phyloP scores from a whole-genome alignment of 2,888 invertebrate species.

The Eilema sororculum region DNA sequence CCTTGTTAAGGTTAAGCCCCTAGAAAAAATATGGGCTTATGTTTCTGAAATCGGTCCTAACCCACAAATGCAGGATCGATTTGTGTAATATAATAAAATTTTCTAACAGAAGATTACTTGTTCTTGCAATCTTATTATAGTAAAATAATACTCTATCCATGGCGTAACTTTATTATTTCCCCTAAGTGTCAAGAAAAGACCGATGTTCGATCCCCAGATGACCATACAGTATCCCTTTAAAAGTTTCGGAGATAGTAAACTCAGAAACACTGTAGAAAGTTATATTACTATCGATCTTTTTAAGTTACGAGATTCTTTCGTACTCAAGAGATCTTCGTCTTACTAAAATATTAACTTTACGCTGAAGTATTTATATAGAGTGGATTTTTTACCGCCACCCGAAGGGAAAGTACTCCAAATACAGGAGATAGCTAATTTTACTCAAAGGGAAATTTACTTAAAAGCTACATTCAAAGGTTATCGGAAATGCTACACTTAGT shows the following conservation, averaged over 20 bases:
- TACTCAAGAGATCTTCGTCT: neutral
- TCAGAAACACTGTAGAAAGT: neutral
- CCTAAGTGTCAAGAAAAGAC: neutral
- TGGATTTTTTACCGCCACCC: too few species aligned
- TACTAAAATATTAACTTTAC: neutral
- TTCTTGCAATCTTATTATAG: neutral
- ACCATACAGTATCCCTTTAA: neutral
- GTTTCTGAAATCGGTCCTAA: too few species aligned
- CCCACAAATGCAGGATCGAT: too few species aligned
- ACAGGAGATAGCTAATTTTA: too few species aligned
- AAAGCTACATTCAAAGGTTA: too few species aligned
- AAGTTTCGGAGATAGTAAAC: neutral
- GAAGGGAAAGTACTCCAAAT: too few species aligned
- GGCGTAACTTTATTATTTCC: neutral
- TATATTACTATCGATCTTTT: neutral
- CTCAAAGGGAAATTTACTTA: too few species aligned
- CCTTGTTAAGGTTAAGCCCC: neutral
- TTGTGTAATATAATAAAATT: too few species aligned
- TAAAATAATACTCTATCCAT: neutral
- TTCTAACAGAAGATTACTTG: too few species aligned
- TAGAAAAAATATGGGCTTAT: too few species aligned
- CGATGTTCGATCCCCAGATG: neutral
- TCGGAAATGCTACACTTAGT: too few species aligned
- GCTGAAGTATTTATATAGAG: neutral
- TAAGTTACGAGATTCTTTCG: neutral